Evolutionary conservation across 2,888 invertebrate species (phyloP).

Genomic region (Tortrix viridana): DNA sequence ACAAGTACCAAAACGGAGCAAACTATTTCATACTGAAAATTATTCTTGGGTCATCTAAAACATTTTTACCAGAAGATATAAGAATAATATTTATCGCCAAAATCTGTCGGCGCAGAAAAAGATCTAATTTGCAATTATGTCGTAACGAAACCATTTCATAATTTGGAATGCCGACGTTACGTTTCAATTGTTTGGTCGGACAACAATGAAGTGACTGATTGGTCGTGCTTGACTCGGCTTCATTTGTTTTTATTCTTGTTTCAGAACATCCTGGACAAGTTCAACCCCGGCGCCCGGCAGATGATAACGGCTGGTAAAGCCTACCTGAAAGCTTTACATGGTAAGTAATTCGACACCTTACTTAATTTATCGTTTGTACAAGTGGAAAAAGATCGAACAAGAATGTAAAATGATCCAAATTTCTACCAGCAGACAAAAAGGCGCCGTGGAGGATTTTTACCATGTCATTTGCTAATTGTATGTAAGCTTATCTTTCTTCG

Average conservation of each 20-base stretch:
- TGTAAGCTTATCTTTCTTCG: too few species aligned
- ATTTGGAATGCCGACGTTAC: slow-evolving; percentile 28
- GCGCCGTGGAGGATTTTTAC: too few species aligned
- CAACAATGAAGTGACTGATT: slow-evolving; percentile 52
- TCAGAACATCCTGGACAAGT: slow-evolving; percentile 98
- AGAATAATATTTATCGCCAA: slow-evolving; percentile 7
- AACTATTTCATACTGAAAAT: too few species aligned
- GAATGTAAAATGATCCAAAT: neutral
- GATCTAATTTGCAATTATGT: slow-evolving; percentile 36
- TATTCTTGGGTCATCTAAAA: too few species aligned
- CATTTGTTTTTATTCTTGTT: slow-evolving; percentile 74
- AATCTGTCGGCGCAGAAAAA: slow-evolving; percentile 9
- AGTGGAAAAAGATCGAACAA: neutral
- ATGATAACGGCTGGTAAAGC: slow-evolving; percentile 97
- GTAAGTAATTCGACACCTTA: slow-evolving; percentile 83
- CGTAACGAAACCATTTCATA: slow-evolving; percentile 29
- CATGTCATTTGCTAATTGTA: too few species aligned
- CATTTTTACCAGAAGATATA: too few species aligned
- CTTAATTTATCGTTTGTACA: too few species aligned
- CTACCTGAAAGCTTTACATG: slow-evolving; percentile 96
- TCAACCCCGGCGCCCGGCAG: slow-evolving; percentile 97
- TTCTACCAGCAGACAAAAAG: too few species aligned
- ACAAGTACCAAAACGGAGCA: neutral
- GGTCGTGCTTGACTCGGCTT: slow-evolving; percentile 39
- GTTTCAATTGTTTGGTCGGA: slow-evolving; percentile 29